Evolutionary conservation across 1,140 invertebrate species (phyloP).

Genomic region (Mamestra configurata): DNA sequence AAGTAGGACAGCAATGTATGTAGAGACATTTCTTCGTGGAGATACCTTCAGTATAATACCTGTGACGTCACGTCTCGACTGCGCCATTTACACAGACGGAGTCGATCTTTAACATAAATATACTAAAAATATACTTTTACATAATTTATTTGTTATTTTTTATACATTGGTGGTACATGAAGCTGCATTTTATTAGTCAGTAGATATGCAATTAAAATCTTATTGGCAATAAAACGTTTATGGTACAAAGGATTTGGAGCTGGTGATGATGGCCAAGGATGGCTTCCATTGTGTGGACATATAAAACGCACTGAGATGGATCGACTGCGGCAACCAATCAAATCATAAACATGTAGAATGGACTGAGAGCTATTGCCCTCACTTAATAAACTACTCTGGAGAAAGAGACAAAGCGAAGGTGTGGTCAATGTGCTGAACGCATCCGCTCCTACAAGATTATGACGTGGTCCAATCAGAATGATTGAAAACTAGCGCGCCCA

Average conservation of each 20-base stretch:
- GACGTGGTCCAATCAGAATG: no score
- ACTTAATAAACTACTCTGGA: no score
- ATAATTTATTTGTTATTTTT: slow-evolving; percentile 38
- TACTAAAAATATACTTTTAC: slow-evolving; percentile 19
- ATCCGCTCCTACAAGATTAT: no score
- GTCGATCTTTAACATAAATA: slow-evolving; percentile 39
- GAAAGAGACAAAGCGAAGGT: no score
- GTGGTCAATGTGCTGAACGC: no score
- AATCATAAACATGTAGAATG: no score
- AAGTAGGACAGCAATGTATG: no score
- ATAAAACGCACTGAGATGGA: not conserved
- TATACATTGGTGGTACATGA: slow-evolving; percentile 37
- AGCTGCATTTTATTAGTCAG: slow-evolving; percentile 43
- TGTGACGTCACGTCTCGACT: slow-evolving; percentile 18
- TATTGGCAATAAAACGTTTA: slow-evolving; percentile 37
- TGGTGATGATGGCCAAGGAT: not conserved
- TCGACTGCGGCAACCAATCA: not conserved
- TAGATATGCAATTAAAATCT: slow-evolving; percentile 44
- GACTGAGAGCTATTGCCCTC: no score
- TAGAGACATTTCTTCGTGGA: no score
- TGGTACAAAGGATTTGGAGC: slow-evolving; percentile 15
- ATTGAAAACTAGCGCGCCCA: no score
- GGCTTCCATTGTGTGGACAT: not conserved
- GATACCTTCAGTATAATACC: not conserved
- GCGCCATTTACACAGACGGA: slow-evolving; percentile 46